These are phyloP conservation scores for Rhopalosiphum nymphaeae DNA, from an alignment of 2,888 invertebrate species.

Conservation along the genomic window DNA sequence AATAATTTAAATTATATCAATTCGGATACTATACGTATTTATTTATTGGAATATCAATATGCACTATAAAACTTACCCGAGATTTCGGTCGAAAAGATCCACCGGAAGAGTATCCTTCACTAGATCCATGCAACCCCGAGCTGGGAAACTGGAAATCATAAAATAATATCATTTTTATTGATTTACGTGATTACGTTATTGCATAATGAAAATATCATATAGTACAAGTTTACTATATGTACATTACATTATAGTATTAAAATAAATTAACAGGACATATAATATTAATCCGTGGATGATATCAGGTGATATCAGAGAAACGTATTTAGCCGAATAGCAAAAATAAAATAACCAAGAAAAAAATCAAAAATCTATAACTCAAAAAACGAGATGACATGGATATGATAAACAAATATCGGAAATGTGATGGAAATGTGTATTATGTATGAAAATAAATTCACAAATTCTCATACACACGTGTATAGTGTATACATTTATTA, in stretches of 20 bases:
- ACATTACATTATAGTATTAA: neutral
- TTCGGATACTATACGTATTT: neutral
- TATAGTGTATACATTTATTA: neutral
- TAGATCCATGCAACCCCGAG: conserved; percentile 63
- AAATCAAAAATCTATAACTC: neutral
- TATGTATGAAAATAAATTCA: conserved; percentile 29
- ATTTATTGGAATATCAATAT: neutral
- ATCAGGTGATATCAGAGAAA: neutral
- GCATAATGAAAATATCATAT: no score
- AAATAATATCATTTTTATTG: neutral
- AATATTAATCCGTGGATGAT: neutral
- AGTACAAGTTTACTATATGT: no score
- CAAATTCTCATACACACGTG: neutral
- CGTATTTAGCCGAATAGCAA: neutral
- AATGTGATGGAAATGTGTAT: conserved; percentile 14
- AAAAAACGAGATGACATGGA: conserved; percentile 8
- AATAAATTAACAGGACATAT: neutral
- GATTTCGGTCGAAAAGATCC: conserved; percentile 64
- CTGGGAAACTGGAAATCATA: conserved; percentile 64
- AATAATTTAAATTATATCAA: neutral
- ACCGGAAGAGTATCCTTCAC: conserved; percentile 59
- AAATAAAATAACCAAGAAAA: neutral
- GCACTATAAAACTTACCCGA: conserved; percentile 36
- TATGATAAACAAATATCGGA: conserved; percentile 47
- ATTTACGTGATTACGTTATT: neutral